Percentiles rank a stretch among this genome's conserved stretches.
These are phyloP conservation scores for Colletes gigas DNA, from an alignment of 1,140 invertebrate genomes.

Conservation along the genomic window DNA sequence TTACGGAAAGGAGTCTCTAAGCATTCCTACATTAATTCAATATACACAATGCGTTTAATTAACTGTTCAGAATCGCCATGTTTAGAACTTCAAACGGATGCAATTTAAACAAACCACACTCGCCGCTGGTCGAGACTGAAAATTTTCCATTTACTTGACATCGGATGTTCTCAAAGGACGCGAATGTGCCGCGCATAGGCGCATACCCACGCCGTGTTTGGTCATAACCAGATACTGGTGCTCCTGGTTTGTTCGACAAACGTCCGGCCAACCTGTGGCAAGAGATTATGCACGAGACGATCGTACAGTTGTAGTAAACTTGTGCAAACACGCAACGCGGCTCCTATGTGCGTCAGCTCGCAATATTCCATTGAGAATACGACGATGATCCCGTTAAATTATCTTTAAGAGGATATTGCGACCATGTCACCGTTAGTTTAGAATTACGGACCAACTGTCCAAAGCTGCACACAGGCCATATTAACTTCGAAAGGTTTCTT, in stretches of 20 bases:
- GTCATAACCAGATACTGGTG: conserved; percentile 33
- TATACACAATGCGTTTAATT: too few species aligned
- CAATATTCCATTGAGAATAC: conserved; percentile 8
- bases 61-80: too few species aligned
- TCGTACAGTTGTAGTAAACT: conserved; percentile 1
- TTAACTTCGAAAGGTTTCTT: neutral
- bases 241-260: conserved; percentile 54
- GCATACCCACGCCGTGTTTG: conserved; percentile 52
- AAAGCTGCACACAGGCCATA: neutral
- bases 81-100: too few species aligned
- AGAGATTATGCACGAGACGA: conserved; percentile 40
- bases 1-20: too few species aligned
- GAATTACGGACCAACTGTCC: conserved; percentile 8
- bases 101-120: too few species aligned
- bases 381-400: neutral
- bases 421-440: conserved; percentile 9
- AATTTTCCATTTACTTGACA: neutral
- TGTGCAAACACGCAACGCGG: conserved; percentile 28
- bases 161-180: neutral
- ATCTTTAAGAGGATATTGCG: neutral
- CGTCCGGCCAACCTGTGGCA: conserved; percentile 19
- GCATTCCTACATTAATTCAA: too few species aligned
- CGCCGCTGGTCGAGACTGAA: too few species aligned
- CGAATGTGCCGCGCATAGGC: conserved; percentile 4
- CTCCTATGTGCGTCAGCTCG: neutral